Evolutionary conservation across 2,113 vertebrate genomes (phyloP), one percentile per base, ranked within the genome.

Genomic region (Pseudopipra pipra): DNA sequence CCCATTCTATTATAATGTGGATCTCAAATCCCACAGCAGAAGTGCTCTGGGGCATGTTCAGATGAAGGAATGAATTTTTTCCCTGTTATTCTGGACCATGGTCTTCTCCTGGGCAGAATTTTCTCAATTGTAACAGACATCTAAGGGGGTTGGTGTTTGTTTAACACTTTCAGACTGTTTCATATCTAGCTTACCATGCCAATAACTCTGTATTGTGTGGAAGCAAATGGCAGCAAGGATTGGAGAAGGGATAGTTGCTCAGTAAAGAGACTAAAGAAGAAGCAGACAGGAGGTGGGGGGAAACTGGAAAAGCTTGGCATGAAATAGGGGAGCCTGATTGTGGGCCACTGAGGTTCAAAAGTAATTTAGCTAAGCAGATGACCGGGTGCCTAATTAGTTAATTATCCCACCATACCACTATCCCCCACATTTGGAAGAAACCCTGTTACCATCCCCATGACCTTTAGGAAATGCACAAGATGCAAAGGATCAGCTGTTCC

Each of bases 401-500:
- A 95, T 97, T 97, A 95, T 95, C 59, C 79, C 37, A 59, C 73
- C 11, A 8, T 85, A 87, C 44, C 55, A 86, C 63, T 92, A 82
- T 72, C 55, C 70, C 62, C 54, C 35, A 58, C 23, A 65, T 92
- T 96, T 89, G 66, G 93, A 93, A 92, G 73, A 74, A 94, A 89
- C 83, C 79, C 71, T 58, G 67, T 78, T 90, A 81, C 92, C 83
- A 87, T 93, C 52, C 77, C 90, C 65, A 54, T 72, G 90, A 96
- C 89, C 90, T 94, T 90, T 86, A 91, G 94, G 95, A 96, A 94
- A 95, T 61, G 31, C 54, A 61, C 37, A 70, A 91, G 89, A 93
- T 94, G 90, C 88, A 89, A 87, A 94, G 89, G 91, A 96, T 97
- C 95, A 94, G 95, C 93, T 95, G 95, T 92, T 95, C 87, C 90